Evolutionary conservation across 2,888 invertebrate species (phyloP), one percentile per base, ranked within the genome.

Genomic region (Leptinotarsa juncta): DNA sequence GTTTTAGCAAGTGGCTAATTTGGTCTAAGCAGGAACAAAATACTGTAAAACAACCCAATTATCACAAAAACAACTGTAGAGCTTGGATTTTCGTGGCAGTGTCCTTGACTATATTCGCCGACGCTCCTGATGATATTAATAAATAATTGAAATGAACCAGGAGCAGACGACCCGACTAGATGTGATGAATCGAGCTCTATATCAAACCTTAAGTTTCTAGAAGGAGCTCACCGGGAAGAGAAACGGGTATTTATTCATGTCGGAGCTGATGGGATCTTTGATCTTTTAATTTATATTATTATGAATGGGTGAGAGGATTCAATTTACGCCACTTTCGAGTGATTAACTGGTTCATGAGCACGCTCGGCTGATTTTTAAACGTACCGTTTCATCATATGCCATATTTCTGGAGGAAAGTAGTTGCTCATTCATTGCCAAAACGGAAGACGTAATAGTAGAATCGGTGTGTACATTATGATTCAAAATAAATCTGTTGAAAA

Each of bases 241-340:
- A 18, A 70, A 50, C 57, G 71, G 60, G 68, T 77, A 75, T 78
- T 77, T 78, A 78, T 78, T 79, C 77, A 72, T 75, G 78, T 76
- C 78, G 74, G 32, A 75, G 62, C 70, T 78, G 76, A 42, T 62
- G 42, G 78, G 78, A 80, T 81, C 82, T 83, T 83, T 83, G 83
- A 83, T 83, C 81, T 82, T 81, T 81, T 80, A 81, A 81, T 81
- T 82, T 81, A 81, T 78, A 77, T 76, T 80, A 81, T 80, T 80
- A 81, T 81, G 77, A 83, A 81, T 80, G 79, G 73, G 78, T 68
- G 74, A 77, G 76, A 81, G 77, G 76, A 79, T 82, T 80, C 81
- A 82, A 82, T 62, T 62, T 62, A 62, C 62, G 62, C 62, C 42
- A 62, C 62, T 62, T n/a, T 26, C 32, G n/a, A 62, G 62, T 62